These are phyloP conservation scores for Pogonophryne albipinna DNA, from an alignment of 2,797 vertebrate species.

Conservation along the genomic window DNA sequence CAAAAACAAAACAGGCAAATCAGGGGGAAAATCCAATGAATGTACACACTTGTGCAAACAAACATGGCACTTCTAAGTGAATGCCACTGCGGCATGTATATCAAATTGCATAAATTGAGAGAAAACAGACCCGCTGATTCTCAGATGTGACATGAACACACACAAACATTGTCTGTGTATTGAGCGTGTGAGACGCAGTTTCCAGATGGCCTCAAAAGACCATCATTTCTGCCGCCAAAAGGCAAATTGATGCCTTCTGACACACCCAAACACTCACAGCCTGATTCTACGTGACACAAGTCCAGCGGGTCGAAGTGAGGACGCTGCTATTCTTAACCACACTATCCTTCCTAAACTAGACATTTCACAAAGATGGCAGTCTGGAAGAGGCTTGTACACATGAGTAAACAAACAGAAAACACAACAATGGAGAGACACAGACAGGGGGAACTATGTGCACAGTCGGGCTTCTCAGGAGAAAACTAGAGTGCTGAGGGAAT, in stretches of 20 bases:
- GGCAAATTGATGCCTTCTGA: slow-evolving; percentile 32
- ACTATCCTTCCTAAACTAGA: slow-evolving; percentile 29
- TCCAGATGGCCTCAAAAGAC: slow-evolving; percentile 38
- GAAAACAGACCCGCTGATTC: slow-evolving; percentile 48
- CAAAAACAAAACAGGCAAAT: slow-evolving; percentile 34
- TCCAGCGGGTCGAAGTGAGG: slow-evolving; percentile 22
- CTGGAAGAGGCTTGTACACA: slow-evolving; percentile 14
- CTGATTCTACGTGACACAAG: slow-evolving; percentile 36
- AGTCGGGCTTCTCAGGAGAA: slow-evolving; percentile 15
- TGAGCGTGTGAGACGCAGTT: slow-evolving; percentile 30
- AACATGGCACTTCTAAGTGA: slow-evolving; percentile 16
- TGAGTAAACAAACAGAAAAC: slow-evolving; percentile 19
- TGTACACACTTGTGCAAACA: slow-evolving; percentile 22
- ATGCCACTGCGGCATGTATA: slow-evolving; percentile 49
- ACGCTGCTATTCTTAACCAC: slow-evolving; percentile 42
- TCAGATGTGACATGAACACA: slow-evolving; percentile 34
- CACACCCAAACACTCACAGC: slow-evolving; percentile 33
- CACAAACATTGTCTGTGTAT: not conserved
- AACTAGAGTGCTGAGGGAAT: slow-evolving; percentile 14
- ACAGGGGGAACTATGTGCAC: not conserved
- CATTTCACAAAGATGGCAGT: slow-evolving; percentile 24
- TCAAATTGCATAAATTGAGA: slow-evolving; percentile 38
- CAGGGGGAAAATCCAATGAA: slow-evolving; percentile 38
- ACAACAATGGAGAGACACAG: not conserved
- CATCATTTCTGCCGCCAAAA: slow-evolving; percentile 29